Conservation (phyloP, 2,797 vertebrate species). For the Prionace glauca region DNA sequence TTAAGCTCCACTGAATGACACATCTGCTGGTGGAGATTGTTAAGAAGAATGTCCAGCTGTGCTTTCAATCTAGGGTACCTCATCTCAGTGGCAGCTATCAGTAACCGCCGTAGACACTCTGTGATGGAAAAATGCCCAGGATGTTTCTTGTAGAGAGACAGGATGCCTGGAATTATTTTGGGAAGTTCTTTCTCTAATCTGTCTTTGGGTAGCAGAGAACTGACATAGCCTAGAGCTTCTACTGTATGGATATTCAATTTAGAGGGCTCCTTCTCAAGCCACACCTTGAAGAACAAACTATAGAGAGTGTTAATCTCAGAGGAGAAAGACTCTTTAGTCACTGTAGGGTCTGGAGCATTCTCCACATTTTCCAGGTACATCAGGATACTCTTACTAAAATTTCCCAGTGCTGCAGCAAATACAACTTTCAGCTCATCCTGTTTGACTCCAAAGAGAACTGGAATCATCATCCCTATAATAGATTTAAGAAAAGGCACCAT, state of each 20-base stretch:
- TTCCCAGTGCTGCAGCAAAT: slow-evolving; percentile 1
- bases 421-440: slow-evolving; percentile 14
- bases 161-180: slow-evolving; percentile 1
- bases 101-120: not conserved
- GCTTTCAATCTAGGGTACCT: not conserved
- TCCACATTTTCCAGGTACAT: not conserved
- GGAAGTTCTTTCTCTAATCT: slow-evolving; percentile 25
- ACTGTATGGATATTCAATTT: not conserved
- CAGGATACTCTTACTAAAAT: slow-evolving; percentile 20
- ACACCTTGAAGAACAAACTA: slow-evolving; percentile 9
- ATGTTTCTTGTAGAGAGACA: slow-evolving; percentile 33
- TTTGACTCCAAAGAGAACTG: not conserved
- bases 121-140: slow-evolving; percentile 8
- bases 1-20: not conserved
- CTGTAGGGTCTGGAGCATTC: not conserved
- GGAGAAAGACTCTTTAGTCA: not conserved
- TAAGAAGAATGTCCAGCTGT: slow-evolving; percentile 6
- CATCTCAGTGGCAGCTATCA: not conserved
- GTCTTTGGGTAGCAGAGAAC: not conserved
- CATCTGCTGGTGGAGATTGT: slow-evolving; percentile 15
- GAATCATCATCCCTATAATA: not conserved
- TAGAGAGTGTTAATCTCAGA: not conserved
- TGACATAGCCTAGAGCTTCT: slow-evolving; percentile 9
- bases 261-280: slow-evolving; percentile 10
- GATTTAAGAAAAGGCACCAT: slow-evolving; percentile 33